phyloP scores from a whole-genome alignment of 2,113 vertebrate genomes.

The Phasianus colchicus region DNA sequence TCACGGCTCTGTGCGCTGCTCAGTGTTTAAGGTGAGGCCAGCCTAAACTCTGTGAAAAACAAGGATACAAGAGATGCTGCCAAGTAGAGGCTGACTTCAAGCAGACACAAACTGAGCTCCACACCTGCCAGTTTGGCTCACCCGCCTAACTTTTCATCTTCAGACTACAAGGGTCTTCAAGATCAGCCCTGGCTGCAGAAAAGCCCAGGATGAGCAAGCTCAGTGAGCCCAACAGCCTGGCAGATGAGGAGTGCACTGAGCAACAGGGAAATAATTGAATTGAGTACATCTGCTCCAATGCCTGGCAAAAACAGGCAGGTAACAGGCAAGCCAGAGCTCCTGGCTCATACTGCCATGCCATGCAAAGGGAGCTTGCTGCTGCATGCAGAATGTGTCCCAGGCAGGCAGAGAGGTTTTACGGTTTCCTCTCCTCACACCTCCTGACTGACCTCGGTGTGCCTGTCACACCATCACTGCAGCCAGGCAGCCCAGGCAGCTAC shows the following conservation, averaged over 20 bases:
- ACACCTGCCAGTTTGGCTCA: neutral
- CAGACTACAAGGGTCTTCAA: neutral
- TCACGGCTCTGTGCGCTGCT: neutral
- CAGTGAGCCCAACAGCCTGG: neutral
- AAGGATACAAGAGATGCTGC: neutral
- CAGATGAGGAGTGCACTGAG: neutral
- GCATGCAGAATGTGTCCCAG: neutral
- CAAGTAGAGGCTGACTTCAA: neutral
- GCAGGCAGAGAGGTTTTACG: neutral
- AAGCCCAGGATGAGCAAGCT: neutral
- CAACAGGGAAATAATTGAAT: neutral
- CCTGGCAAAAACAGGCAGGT: slow-evolving; percentile 3
- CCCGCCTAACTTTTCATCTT: neutral
- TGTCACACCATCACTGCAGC: too few species aligned
- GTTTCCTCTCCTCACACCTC: neutral
- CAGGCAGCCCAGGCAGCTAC: neutral
- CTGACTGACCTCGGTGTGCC: neutral
- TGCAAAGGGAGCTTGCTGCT: neutral
- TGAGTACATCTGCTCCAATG: neutral
- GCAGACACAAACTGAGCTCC: neutral
- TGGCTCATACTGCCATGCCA: neutral
- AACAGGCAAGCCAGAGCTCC: neutral
- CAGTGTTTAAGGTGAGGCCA: neutral
- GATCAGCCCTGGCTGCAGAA: neutral
- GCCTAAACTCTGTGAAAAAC: neutral